Evolutionary conservation across 2,888 invertebrate genomes (phyloP).

Genomic region (Conistra vaccinii): DNA sequence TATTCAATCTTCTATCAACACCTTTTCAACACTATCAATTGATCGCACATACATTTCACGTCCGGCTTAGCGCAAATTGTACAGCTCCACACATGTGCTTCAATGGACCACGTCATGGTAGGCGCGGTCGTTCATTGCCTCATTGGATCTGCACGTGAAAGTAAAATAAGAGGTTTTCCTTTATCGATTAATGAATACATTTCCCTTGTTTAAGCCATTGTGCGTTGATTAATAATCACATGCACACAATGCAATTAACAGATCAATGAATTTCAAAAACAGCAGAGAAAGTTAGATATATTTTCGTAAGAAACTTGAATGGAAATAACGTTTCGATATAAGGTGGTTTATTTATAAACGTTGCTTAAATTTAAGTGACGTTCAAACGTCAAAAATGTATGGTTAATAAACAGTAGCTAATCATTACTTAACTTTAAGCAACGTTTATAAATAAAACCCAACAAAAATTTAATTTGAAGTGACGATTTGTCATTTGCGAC

Average conservation of each 20-base stretch:
- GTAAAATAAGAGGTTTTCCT: constrained; percentile 69
- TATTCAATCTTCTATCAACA: constrained; percentile 12
- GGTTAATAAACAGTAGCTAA: too few species aligned
- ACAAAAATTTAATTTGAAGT: too few species aligned
- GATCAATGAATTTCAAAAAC: neutral
- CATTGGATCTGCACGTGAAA: constrained; percentile 65
- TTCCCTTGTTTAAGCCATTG: constrained; percentile 64
- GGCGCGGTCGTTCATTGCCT: constrained; percentile 41
- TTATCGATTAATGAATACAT: constrained; percentile 65
- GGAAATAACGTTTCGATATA: neutral
- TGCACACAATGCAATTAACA: neutral
- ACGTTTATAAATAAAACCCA: too few species aligned
- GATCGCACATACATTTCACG: constrained; percentile 57
- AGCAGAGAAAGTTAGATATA: neutral
- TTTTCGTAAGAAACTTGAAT: neutral
- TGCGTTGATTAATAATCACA: constrained; percentile 18
- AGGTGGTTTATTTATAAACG: too few species aligned
- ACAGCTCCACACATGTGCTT: constrained; percentile 43
- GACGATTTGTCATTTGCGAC: neutral
- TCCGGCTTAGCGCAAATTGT: constrained; percentile 52
- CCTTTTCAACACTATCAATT: constrained; percentile 13
- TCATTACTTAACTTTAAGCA: too few species aligned
- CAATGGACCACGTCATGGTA: constrained; percentile 64
- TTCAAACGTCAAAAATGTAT: too few species aligned
- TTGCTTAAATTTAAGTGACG: too few species aligned